A percentile compares a stretch with the other conserved stretches of the same genome.
These are phyloP conservation scores for Capitella teleta DNA, from an alignment of 1,140 invertebrate species.

Conservation along the genomic window DNA sequence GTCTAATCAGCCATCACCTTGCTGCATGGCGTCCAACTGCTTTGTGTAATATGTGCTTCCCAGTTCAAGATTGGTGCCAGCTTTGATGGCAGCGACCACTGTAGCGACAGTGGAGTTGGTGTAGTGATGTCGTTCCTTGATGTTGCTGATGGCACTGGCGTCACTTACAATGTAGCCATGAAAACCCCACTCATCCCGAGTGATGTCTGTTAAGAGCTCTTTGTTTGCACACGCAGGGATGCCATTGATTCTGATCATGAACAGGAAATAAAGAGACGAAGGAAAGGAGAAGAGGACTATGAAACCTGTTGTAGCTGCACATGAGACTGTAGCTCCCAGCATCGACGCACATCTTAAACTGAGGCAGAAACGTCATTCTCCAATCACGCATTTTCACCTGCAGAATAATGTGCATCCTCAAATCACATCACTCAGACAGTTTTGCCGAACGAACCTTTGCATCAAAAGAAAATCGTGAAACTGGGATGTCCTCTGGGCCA, in stretches of 20 bases:
- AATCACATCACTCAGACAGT: not conserved
- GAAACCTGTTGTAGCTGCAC: slow-evolving; percentile 14
- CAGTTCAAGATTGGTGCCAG: slow-evolving; percentile 8
- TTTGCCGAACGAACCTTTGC: slow-evolving; percentile 22
- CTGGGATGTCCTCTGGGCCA: slow-evolving; percentile 35
- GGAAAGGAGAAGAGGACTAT: too few relatives aligned
- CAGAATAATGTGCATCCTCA: not conserved
- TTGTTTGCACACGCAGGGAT: slow-evolving; percentile 32
- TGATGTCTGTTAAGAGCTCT: slow-evolving; percentile 24
- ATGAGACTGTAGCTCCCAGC: slow-evolving; percentile 13
- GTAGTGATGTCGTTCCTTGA: slow-evolving; percentile 27
- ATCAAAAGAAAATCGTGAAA: slow-evolving; percentile 25
- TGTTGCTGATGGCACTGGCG: slow-evolving; percentile 27
- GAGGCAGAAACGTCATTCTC: slow-evolving; percentile 32
- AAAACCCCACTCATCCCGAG: slow-evolving; percentile 25
- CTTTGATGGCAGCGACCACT: slow-evolving; percentile 25
- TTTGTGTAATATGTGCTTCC: not conserved
- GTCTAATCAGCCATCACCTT: slow-evolving; percentile 13
- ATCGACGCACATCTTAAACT: slow-evolving; percentile 28
- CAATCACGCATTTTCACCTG: slow-evolving; percentile 21
- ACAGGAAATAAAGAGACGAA: too few relatives aligned
- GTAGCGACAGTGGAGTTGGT: slow-evolving; percentile 20
- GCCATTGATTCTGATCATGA: slow-evolving; percentile 24
- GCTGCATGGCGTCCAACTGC: slow-evolving; percentile 7
- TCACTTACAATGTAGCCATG: slow-evolving; percentile 35